These are phyloP conservation scores for Sakesphorus luctuosus DNA, from an alignment of 2,113 vertebrate species.

Conservation along the genomic window DNA sequence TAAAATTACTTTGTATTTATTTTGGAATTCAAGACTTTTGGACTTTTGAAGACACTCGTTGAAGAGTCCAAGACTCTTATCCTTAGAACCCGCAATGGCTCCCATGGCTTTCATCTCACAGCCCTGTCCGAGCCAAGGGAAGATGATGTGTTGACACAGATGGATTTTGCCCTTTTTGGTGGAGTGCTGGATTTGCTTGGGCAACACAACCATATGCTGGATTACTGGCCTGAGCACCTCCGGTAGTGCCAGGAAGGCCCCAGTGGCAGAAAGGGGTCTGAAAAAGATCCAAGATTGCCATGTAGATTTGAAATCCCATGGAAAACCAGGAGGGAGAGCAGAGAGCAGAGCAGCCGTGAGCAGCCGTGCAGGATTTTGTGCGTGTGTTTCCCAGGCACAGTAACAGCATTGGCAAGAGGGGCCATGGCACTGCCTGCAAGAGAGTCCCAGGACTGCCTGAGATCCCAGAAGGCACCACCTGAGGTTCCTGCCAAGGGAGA, in stretches of 20 bases:
- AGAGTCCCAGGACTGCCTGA: background rate
- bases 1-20: background rate
- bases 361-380: background rate
- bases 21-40: background rate
- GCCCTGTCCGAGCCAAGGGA: background rate
- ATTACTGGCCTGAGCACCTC: background rate
- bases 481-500: background rate
- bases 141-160: constrained; percentile 37
- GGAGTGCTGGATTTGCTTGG: constrained; percentile 11
- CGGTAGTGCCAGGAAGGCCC: background rate
- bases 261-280: background rate
- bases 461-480: background rate
- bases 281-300: background rate
- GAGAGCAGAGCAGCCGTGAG: background rate
- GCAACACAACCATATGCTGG: constrained; percentile 28
- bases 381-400: rapidly evolving
- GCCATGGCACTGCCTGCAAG: background rate
- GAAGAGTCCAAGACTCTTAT: background rate
- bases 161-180: constrained; percentile 50
- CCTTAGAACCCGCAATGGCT: background rate
- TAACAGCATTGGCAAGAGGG: background rate
- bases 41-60: background rate
- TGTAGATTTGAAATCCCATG: background rate
- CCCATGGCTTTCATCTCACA: background rate
- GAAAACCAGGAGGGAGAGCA: background rate